These are phyloP conservation scores for Limulus polyphemus DNA, from an alignment of 2,888 invertebrate genomes.

Conservation along the genomic window DNA sequence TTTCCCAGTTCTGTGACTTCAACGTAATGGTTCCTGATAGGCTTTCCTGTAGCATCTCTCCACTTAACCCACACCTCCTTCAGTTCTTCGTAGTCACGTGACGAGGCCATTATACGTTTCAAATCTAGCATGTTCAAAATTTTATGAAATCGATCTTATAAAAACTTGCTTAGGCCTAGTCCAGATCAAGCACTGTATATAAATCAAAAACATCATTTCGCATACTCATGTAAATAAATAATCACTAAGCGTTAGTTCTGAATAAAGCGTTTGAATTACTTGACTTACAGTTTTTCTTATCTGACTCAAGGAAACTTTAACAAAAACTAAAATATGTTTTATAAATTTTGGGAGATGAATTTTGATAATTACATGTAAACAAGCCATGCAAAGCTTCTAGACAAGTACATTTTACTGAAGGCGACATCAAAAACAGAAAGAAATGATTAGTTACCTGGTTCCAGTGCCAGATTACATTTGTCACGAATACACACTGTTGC, in stretches of 20 bases:
- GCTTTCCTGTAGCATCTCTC: constrained; percentile 64
- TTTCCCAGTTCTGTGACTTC: constrained; percentile 66
- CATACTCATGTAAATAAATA: not conserved
- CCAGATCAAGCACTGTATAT: too few relatives aligned
- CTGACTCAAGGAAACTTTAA: too few relatives aligned
- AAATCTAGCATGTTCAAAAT: constrained; percentile 47
- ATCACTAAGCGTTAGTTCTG: not conserved
- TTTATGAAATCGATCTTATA: not conserved
- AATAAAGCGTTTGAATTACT: too few relatives aligned
- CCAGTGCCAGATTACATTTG: constrained; percentile 18
- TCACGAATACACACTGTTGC: constrained; percentile 55
- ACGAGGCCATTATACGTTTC: constrained; percentile 57
- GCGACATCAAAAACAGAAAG: too few relatives aligned
- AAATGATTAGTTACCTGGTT: constrained; percentile 17
- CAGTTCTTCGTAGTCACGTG: constrained; percentile 60
- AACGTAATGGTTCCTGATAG: constrained; percentile 59
- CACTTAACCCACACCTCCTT: constrained; percentile 66
- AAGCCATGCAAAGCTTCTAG: too few relatives aligned
- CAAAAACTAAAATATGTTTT: too few relatives aligned
- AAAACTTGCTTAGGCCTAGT: too few relatives aligned
- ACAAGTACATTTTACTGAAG: too few relatives aligned
- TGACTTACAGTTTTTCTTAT: too few relatives aligned
- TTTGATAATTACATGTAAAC: too few relatives aligned
- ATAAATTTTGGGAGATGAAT: too few relatives aligned
- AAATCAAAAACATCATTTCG: not conserved